phyloP scores from a whole-genome alignment of 2,113 vertebrate genomes.

The Conger conger region DNA sequence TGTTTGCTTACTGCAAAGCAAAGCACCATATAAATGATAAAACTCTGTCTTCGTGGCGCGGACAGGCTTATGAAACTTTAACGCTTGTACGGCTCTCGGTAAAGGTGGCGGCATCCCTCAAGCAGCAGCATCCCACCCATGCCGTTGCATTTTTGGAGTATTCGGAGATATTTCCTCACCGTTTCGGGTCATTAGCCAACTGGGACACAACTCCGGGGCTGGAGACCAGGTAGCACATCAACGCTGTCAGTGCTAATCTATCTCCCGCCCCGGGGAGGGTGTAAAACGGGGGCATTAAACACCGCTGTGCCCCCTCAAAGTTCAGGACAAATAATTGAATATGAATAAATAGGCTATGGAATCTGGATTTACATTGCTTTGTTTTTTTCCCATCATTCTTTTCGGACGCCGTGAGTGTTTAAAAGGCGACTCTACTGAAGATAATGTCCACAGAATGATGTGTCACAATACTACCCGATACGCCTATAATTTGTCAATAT shows the following conservation, averaged over 20 bases:
- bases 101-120: neutral
- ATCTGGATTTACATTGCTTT: neutral
- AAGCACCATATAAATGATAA: neutral
- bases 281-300: neutral
- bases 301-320: neutral
- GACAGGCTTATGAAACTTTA: conserved; percentile 1
- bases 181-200: conserved; percentile 1
- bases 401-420: too few species aligned
- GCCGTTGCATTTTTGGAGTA: neutral
- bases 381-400: too few species aligned
- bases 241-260: neutral
- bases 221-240: neutral
- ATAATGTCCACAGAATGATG: too few species aligned
- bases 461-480: too few species aligned
- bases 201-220: neutral
- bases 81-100: neutral
- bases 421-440: too few species aligned
- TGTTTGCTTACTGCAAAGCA: neutral
- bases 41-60: neutral
- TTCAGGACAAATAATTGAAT: neutral
- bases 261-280: neutral
- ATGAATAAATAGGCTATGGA: too few species aligned
- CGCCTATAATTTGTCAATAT: too few species aligned
- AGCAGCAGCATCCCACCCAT: neutral
- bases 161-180: neutral